Evolutionary conservation across 1,140 invertebrate genomes (phyloP), one percentile per base, ranked within the genome.

Genomic region (Plutomurus gul): DNA sequence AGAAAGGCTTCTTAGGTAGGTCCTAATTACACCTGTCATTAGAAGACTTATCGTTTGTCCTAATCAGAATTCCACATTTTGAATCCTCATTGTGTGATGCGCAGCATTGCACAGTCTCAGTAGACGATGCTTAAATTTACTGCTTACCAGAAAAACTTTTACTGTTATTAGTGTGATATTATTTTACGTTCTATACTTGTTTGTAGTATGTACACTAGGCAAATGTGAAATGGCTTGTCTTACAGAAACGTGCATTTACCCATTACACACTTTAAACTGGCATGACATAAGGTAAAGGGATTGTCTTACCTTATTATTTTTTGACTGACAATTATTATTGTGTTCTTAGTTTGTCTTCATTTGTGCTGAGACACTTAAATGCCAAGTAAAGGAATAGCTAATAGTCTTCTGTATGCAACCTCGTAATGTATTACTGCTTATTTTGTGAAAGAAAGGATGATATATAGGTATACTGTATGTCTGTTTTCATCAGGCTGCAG

Each of bases 1-100:
- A 49, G 30, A 1, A n/a, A 16, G 27, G 27, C 13, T 65, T 65
- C 13, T 36, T 39, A 37, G n/a, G 39, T 43, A 49, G 43, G 46
- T 74, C 72, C 77, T 79, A 79, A 79, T 79, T 79, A 79, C 71
- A 74, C 43, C 77, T 79, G 77, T 79, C 77, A 79, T 79, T 79
- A 79, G 46, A 36, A 49, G 65, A 71, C 76, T 78, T 78, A 78
- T 78, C 76, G 60, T 73, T 51, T n/a, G 20, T 37, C 40, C 76
- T 78, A 78, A 78, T 78, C 76, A 78, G 43, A 27, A 60, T 77
- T 70, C 75, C 40, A 71, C 22, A 71, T 71, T 71, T 16, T 37
- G 37, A 39, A 37, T 71, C 36, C 56, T 65, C 36, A 65, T 65
- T 65, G 56, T 65, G 11, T 25, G 36, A n/a, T 33, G 2, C 27